These are phyloP conservation scores for Papilio helenus DNA, from an alignment of 1,140 invertebrate genomes.

Conservation along the genomic window DNA sequence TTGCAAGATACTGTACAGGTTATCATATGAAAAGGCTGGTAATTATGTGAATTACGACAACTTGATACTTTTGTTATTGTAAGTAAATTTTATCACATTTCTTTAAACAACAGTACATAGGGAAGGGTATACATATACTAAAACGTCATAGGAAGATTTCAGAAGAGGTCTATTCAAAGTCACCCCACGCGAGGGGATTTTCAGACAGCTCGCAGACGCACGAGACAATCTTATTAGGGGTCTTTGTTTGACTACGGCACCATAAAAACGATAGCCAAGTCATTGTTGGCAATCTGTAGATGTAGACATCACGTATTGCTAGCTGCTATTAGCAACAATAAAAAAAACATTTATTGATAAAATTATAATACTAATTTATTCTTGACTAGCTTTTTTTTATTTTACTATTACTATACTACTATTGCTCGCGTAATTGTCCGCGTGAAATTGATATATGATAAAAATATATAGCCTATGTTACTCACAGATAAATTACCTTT, in stretches of 20 bases:
- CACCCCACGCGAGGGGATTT: neutral
- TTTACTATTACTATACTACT: too few species aligned
- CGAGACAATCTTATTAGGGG: conserved; percentile 1
- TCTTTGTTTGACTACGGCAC: conserved; percentile 4
- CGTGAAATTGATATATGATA: neutral
- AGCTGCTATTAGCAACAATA: too few species aligned
- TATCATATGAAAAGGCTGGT: neutral
- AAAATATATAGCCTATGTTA: neutral
- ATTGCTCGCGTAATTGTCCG: neutral
- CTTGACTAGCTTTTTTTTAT: neutral
- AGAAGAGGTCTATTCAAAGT: neutral
- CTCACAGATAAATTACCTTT: too few species aligned
- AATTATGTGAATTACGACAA: neutral
- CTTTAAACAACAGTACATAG: too few species aligned
- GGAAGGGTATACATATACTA: neutral
- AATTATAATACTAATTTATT: neutral
- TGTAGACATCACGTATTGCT: too few species aligned
- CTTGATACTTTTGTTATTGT: neutral
- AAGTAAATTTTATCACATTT: too few species aligned
- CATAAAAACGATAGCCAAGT: neutral
- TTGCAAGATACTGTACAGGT: too few species aligned
- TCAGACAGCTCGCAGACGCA: conserved; percentile 2
- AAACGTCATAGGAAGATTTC: neutral
- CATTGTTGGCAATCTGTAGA: too few species aligned
- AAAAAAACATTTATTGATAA: too few species aligned